Conservation (phyloP, 1,140 invertebrate species). For the Drosophila equinoxialis region DNA sequence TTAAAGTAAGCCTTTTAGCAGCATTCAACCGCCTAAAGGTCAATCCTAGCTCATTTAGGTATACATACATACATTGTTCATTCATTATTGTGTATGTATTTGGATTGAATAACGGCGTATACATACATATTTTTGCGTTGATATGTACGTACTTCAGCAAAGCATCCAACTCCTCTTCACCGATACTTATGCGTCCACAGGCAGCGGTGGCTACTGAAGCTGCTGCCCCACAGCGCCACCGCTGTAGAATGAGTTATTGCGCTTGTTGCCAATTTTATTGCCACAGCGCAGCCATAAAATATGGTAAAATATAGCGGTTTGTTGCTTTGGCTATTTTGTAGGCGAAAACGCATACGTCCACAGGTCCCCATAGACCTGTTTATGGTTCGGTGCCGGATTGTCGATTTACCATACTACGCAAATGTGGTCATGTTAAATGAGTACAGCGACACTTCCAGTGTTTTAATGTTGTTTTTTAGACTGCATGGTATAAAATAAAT, state of each 20-base stretch:
- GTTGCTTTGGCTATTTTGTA: slow-evolving; percentile 83
- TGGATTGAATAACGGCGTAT: slow-evolving; percentile 66
- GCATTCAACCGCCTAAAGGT: slow-evolving; percentile 50
- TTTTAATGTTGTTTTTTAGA: slow-evolving; percentile 5
- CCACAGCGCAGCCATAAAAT: slow-evolving; percentile 83
- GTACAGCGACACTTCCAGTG: slow-evolving; percentile 56
- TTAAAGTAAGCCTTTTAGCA: too few relatives aligned
- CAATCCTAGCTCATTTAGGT: slow-evolving; percentile 22
- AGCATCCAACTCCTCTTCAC: slow-evolving; percentile 37
- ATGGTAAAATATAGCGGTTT: slow-evolving; percentile 83
- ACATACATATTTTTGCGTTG: background rate
- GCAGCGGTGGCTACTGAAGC: slow-evolving; percentile 62
- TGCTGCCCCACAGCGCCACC: slow-evolving; percentile 58
- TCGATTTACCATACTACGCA: slow-evolving; percentile 49
- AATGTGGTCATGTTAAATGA: slow-evolving; percentile 60
- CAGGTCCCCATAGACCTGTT: slow-evolving; percentile 65
- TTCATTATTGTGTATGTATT: background rate
- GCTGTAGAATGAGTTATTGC: slow-evolving; percentile 82
- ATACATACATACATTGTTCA: too few relatives aligned
- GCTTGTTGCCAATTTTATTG: slow-evolving; percentile 83
- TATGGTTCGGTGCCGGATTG: slow-evolving; percentile 55
- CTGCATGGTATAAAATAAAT: background rate
- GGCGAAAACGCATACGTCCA: slow-evolving; percentile 77
- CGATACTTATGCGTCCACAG: slow-evolving; percentile 60
- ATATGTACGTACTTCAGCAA: slow-evolving; percentile 13